Percentiles rank a stretch among this genome's conserved stretches.
These are phyloP conservation scores for Chlorodrepanis virens DNA, from an alignment of 2,113 vertebrate species.

Conservation along the genomic window DNA sequence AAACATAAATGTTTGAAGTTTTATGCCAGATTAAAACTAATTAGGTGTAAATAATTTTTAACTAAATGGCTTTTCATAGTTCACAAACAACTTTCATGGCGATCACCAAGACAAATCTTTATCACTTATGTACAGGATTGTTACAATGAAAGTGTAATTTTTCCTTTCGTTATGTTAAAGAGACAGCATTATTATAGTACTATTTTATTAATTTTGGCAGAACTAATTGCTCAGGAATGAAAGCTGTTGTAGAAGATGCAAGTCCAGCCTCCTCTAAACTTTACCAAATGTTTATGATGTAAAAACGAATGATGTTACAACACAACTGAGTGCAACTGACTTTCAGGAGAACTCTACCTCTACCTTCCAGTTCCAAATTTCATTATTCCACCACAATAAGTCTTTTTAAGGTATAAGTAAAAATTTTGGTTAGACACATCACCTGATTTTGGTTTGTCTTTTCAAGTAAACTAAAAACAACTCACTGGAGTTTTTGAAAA, in stretches of 20 bases:
- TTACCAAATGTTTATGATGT: not conserved
- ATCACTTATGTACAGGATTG: not conserved
- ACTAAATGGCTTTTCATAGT: not conserved
- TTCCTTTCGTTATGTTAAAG: not conserved
- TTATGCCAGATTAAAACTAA: not conserved
- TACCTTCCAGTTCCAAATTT: not conserved
- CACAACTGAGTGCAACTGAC: not conserved
- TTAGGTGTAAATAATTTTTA: not conserved
- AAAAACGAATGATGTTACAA: not conserved
- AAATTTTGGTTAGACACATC: not conserved
- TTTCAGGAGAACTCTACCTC: not conserved
- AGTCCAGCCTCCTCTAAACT: not conserved
- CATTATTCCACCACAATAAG: rapidly evolving
- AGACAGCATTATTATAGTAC: not conserved
- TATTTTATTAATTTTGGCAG: not conserved
- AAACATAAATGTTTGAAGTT: not conserved
- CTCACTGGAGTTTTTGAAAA: not conserved
- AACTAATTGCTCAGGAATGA: not conserved
- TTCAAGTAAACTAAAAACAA: not conserved
- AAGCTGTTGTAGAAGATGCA: not conserved
- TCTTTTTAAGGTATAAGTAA: not conserved
- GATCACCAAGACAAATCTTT: not conserved
- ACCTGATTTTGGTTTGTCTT: not conserved
- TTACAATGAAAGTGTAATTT: not conserved
- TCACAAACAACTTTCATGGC: not conserved